Conservation (phyloP, 1,140 invertebrate species). For the Rhynchophorus ferrugineus region DNA sequence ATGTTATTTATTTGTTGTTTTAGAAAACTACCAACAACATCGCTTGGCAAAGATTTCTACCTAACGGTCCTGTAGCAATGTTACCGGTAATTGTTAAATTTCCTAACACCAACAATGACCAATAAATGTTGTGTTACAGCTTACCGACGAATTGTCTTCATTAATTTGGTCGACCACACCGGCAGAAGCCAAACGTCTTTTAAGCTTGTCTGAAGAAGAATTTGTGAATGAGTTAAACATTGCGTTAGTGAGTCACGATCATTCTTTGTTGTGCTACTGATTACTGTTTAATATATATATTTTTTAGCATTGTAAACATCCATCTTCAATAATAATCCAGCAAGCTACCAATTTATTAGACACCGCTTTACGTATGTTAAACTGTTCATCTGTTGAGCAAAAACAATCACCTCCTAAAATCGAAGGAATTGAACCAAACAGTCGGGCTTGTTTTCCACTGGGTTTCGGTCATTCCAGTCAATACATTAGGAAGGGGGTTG, state of each 20-base stretch:
- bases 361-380: conserved; percentile 41
- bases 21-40: conserved; percentile 59
- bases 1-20: conserved; percentile 4
- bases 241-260: conserved; percentile 57
- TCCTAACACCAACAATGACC: too few species aligned
- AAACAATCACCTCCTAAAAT: conserved; percentile 76
- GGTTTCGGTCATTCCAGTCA: conserved; percentile 81
- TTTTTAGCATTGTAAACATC: conserved; percentile 61
- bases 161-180: conserved; percentile 85
- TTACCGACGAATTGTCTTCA: conserved; percentile 69
- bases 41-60: conserved; percentile 94
- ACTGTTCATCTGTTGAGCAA: conserved; percentile 42
- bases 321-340: conserved; percentile 49
- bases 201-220: conserved; percentile 60
- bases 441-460: conserved; percentile 84
- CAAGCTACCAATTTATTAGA: conserved; percentile 49
- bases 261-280: neutral
- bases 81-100: conserved; percentile 85
- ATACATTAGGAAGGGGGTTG: conserved; percentile 70
- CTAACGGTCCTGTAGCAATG: conserved; percentile 83
- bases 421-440: conserved; percentile 50
- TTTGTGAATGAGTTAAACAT: conserved; percentile 89
- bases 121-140: too few species aligned
- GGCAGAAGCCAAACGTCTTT: conserved; percentile 63
- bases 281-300: too few species aligned